phyloP scores from a whole-genome alignment of 2,113 vertebrate genomes.

The Progne subis region DNA sequence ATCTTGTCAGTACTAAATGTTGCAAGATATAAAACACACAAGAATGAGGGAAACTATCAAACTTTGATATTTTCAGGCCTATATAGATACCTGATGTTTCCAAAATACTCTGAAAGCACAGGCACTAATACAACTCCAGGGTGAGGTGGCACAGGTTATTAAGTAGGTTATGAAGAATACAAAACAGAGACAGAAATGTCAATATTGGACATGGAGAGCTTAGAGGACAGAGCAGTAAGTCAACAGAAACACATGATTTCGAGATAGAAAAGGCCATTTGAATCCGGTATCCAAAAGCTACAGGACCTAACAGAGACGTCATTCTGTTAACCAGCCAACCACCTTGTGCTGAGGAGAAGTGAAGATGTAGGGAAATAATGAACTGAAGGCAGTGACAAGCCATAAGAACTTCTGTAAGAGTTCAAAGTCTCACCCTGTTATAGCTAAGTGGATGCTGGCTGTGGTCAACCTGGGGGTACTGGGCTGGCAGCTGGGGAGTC shows the following conservation, averaged over 20 bases:
- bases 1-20: not conserved
- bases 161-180: not conserved
- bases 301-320: not conserved
- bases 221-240: not conserved
- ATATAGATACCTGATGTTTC: not conserved
- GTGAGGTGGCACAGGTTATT: not conserved
- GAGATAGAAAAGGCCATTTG: not conserved
- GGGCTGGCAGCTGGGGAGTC: not conserved
- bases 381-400: not conserved
- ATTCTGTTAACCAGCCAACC: not conserved
- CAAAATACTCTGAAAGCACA: not conserved
- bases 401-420: not conserved
- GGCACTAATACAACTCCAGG: not conserved
- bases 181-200: not conserved
- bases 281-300: not conserved
- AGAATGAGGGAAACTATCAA: not conserved
- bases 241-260: not conserved
- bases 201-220: not conserved
- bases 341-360: not conserved
- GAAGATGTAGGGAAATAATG: not conserved
- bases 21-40: not conserved
- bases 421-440: not conserved
- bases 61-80: not conserved
- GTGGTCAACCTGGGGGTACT: not conserved
- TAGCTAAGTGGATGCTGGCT: not conserved